Base-by-base conservation (phyloP, 2,888 invertebrate species). In the Epinotia bilunana region DNA sequence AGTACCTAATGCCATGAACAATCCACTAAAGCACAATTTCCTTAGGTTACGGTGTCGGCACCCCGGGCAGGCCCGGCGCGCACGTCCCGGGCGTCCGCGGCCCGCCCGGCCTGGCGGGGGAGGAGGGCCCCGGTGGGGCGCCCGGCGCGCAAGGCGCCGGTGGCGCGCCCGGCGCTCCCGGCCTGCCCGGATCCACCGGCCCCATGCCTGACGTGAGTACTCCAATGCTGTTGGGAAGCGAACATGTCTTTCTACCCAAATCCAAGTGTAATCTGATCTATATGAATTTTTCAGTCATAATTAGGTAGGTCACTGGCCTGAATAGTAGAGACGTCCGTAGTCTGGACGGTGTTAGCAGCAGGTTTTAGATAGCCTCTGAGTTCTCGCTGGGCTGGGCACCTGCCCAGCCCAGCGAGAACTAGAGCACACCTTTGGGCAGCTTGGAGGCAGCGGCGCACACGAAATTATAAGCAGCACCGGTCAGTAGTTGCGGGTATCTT, bases 101-200 rank as follows among this genome's bases (percentile, higher is more conserved):
- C 1, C 89, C 92, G 1, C 79, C 88, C 0, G 96, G 96, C 0
- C 82, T 85, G 9, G 90, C 90, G 0, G 96, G 96, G 2, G 95
- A 95, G 55, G 91, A 91, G 5, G 96, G 96, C 11, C 89, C 91
- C 16, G 92, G 94, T 0, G 97, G 97, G 5, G 92, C 94, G 0
- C 92, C 95, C 0, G 97, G 97, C 0, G 84, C 89, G 11, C 95
- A 95, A 0, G 97, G 97, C 1, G 84, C 89, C 16, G 95, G 95
- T 18, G 97, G 97, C 5, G 84, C 87, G 0, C 95, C 96, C 0
- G 97, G 97, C 0, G 95, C 95, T 57, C 96, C 96, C 0, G 97
- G 97, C 0, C 86, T 83, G 16, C 95, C 96, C 0, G 98, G 98
- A 16, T 94, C 95, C 3, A 95, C 96, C 16, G 98, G 98, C 62